Base-by-base conservation (phyloP, 1,140 invertebrate genomes). In the Microplitis demolitor region DNA sequence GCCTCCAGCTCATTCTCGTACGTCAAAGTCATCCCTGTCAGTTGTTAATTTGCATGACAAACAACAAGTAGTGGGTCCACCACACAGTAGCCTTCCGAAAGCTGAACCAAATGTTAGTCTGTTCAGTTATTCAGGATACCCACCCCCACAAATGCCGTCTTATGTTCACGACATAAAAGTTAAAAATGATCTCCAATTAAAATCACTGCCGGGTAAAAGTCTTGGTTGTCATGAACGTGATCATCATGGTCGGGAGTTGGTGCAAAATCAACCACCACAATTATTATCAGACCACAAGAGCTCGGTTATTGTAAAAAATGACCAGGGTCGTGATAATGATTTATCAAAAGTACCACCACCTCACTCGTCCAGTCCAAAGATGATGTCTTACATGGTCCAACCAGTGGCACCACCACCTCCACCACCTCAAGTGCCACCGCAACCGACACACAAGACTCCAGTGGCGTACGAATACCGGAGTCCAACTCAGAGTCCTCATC, bases 301-400 rank as follows among this genome's bases (percentile, higher is more conserved):
- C 80, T 92, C 92, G 79, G 93, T 94, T 76, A 93, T 93, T 82
- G 92, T 93, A 24, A 93, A 93, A 84, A 92, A 93, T 81, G 92
- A 93, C 73, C 66, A 67, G 24, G 90, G 88, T 31, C 91, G 92
- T 11, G 24, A 5, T 78, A 87, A 87, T 45, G 85, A 90, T 68
- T 87, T 89, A 68, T 89, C 91, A 75, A 88, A 89, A 69, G 88
- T 89, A 8, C 80, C 84, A 50, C 88, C 89, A 58, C 85, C 86
- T 5, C 89, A 90, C 78, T 92, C 92, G 63, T 90, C 91, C 9
- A 89, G 89, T 79, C 89, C 89, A 11, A 93, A 93, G 79, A 89
- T 91, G 80, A 89, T 90, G 81, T 82, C 88, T 50, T 92, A 92
- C 84, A 82, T 31, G 53, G 53, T 24, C 0, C 16, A 58, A 24